Conservation (phyloP, 2,797 vertebrate genomes). For the Neomorphus geoffroyi region DNA sequence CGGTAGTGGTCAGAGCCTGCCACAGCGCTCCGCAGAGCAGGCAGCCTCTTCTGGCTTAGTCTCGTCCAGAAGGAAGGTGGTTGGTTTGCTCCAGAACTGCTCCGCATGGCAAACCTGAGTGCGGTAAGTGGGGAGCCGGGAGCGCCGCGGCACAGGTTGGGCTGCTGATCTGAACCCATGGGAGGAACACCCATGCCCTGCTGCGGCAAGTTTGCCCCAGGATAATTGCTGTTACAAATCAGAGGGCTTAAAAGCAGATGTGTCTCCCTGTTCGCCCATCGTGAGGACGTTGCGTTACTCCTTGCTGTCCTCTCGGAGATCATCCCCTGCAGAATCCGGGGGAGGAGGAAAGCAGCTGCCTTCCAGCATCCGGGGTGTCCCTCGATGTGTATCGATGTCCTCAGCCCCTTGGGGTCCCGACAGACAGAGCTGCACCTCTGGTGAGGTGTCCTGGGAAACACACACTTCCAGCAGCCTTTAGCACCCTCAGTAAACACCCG, state of each 20-base stretch:
- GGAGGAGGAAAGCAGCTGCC: background rate
- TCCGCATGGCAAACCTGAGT: background rate
- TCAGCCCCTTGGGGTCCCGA: background rate
- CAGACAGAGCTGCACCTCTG: background rate
- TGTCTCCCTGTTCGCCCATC: background rate
- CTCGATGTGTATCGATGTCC: no score
- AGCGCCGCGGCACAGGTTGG: background rate
- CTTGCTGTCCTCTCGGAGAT: background rate
- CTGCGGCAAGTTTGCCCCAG: fast-evolving
- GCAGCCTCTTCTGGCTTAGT: background rate
- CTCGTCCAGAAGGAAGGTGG: background rate
- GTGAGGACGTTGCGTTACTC: fast-evolving
- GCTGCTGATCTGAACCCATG: background rate
- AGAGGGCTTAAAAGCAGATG: background rate
- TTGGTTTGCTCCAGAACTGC: background rate
- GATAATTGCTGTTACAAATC: background rate
- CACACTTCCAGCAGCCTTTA: background rate
- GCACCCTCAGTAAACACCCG: background rate
- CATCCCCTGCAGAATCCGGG: background rate
- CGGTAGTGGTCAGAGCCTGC: background rate
- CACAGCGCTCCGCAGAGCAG: background rate
- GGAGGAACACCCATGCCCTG: background rate
- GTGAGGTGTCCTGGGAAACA: background rate
- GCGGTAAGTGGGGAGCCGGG: constrained; percentile 39
- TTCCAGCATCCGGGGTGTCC: background rate